These are phyloP conservation scores for Drosophila monieri DNA, from an alignment of 2,888 invertebrate species.

Conservation along the genomic window DNA sequence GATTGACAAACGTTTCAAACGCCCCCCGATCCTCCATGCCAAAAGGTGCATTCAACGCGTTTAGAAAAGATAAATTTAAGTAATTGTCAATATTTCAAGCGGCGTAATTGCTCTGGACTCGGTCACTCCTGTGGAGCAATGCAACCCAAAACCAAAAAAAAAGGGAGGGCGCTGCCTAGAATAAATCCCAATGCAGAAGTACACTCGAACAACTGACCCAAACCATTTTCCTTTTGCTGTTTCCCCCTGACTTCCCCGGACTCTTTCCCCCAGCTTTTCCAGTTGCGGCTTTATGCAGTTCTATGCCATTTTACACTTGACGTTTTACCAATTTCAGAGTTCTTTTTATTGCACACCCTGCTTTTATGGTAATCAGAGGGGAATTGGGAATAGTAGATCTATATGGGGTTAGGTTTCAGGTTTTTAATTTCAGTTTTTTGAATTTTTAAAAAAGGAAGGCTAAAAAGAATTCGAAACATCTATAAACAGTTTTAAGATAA, in stretches of 20 bases:
- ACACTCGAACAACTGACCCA: constrained; percentile 42
- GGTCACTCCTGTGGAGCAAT: constrained; percentile 29
- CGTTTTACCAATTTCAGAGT: constrained; percentile 73
- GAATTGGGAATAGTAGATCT: neutral
- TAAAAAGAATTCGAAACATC: too few species aligned
- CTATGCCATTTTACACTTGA: constrained; percentile 72
- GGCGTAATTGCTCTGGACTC: constrained; percentile 67
- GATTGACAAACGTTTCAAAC: constrained; percentile 69
- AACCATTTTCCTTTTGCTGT: constrained; percentile 3
- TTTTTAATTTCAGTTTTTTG: too few species aligned
- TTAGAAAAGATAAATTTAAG: constrained; percentile 80
- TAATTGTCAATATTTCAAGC: constrained; percentile 79
- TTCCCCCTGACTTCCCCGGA: neutral
- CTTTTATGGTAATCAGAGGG: neutral
- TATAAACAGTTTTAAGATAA: neutral
- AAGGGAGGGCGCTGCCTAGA: constrained; percentile 37
- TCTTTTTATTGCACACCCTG: constrained; percentile 42
- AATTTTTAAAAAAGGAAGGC: too few species aligned
- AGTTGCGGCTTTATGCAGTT: constrained; percentile 66
- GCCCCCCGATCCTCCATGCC: neutral
- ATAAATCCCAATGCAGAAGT: constrained; percentile 56
- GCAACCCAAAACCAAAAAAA: constrained; percentile 14
- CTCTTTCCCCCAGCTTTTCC: constrained; percentile 3
- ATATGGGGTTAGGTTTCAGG: neutral
- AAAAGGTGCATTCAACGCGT: constrained; percentile 67